phyloP scores from a whole-genome alignment of 2,888 invertebrate genomes.

The Crepidodera aurea region DNA sequence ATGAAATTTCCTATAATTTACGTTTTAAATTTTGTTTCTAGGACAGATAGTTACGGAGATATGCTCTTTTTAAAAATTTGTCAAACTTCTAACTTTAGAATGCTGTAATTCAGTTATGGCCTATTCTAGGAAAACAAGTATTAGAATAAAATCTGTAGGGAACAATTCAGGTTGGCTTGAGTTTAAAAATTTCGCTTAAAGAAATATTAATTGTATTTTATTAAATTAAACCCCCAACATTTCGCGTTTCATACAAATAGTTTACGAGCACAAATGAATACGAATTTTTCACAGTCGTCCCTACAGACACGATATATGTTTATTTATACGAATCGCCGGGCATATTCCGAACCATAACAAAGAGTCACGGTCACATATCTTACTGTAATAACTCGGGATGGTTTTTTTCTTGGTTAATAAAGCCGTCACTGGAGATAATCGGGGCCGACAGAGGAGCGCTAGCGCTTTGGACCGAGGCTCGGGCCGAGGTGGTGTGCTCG shows the following conservation, averaged over 20 bases:
- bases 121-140: too few relatives aligned
- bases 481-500: slow-evolving; percentile 26
- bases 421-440: slow-evolving; percentile 38
- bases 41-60: too few relatives aligned
- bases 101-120: too few relatives aligned
- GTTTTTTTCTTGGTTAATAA: slow-evolving; percentile 35
- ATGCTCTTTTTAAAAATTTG: too few relatives aligned
- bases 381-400: slow-evolving; percentile 32
- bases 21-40: too few relatives aligned
- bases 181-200: too few relatives aligned
- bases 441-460: slow-evolving; percentile 31
- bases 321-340: slow-evolving; percentile 23
- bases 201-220: background rate
- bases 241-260: background rate
- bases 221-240: background rate
- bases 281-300: background rate
- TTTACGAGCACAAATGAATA: background rate
- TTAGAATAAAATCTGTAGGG: too few relatives aligned
- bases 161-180: too few relatives aligned
- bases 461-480: slow-evolving; percentile 23
- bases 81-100: too few relatives aligned
- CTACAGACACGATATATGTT: slow-evolving; percentile 12
- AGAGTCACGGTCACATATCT: slow-evolving; percentile 34
- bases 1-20: too few relatives aligned
- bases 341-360: slow-evolving; percentile 26